Evolutionary conservation across 2,113 vertebrate genomes (phyloP).

Genomic region (Takifugu bimaculatus): DNA sequence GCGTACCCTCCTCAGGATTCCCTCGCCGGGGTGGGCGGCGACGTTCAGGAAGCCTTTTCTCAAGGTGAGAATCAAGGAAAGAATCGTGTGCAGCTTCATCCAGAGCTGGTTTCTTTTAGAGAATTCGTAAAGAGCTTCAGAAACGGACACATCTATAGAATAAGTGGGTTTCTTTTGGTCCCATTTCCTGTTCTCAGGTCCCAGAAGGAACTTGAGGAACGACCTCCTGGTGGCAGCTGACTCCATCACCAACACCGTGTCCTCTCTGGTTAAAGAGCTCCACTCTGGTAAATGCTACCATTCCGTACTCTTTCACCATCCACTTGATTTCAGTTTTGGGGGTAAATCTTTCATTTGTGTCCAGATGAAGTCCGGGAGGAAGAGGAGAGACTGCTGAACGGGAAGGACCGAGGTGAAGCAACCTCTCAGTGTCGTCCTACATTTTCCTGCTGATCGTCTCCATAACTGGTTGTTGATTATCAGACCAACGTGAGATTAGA

Average conservation of each 20-base stretch:
- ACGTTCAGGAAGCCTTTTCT: slow-evolving; percentile 87
- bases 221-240: slow-evolving; percentile 95
- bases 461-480: background rate
- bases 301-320: background rate
- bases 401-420: slow-evolving; percentile 84
- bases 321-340: background rate
- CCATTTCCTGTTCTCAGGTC: slow-evolving; percentile 70
- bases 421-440: background rate
- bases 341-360: slow-evolving; percentile 7
- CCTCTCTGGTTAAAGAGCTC: slow-evolving; percentile 94
- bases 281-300: slow-evolving; percentile 78
- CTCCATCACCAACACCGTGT: slow-evolving; percentile 97
- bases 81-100: background rate
- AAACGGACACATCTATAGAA: background rate
- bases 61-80: slow-evolving; percentile 77
- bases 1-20: slow-evolving; percentile 80
- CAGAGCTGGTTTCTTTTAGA: background rate
- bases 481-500: background rate
- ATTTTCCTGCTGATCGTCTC: background rate
- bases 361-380: slow-evolving; percentile 84
- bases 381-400: slow-evolving; percentile 85
- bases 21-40: slow-evolving; percentile 80
- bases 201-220: slow-evolving; percentile 88
- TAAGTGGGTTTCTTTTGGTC: background rate
- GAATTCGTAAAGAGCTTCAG: too few relatives aligned